Evolutionary conservation across 2,888 invertebrate genomes (phyloP), one percentile per base, ranked within the genome.

Genomic region (Mythimna vitellina): DNA sequence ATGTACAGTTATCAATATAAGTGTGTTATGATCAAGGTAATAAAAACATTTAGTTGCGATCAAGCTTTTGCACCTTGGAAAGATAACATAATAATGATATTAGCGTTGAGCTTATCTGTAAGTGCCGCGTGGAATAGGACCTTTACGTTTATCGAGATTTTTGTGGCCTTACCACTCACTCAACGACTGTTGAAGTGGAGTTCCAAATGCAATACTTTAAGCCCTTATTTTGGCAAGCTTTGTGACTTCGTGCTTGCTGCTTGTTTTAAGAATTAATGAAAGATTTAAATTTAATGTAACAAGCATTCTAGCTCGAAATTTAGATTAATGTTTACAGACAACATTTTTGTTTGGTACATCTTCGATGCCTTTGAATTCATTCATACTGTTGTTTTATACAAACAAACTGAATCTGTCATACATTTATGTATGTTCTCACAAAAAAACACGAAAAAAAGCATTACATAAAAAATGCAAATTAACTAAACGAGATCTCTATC

Each of bases 401-500:
- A 53, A 29, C n/a, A 46, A 10, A 22, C 0, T 49, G 32, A 12
- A 53, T n/a, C 5, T 53, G 42, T 9, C 9, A 42, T 32, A 65
- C 3, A 53, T 38, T 53, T 46, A 67, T 17, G 14, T 35, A 60
- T 35, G 22, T 17, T 58, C 58, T 51, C 14, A 42, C 17, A 46
- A 54, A 73, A 62, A 8, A 38, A 61, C 20, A 35, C 62, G 32
- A 51, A 66, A 53, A 38, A 58, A 35, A 29, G 29, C 12, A 17
- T 14, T 9, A 51, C 49, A 35, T 54, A 62, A 54, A 54, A 70
- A 66, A 71, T 69, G 63, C 58, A 72, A 71, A 72, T 72, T 68
- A 81, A 49, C 35, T 66, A 80, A 75, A 84, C 83, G 85, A 86
- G 85, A 83, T 86, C 86, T 81, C 74, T 58, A 76, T 51, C 12